phyloP scores from a whole-genome alignment of 2,113 vertebrate genomes.

The Casuarius casuarius region DNA sequence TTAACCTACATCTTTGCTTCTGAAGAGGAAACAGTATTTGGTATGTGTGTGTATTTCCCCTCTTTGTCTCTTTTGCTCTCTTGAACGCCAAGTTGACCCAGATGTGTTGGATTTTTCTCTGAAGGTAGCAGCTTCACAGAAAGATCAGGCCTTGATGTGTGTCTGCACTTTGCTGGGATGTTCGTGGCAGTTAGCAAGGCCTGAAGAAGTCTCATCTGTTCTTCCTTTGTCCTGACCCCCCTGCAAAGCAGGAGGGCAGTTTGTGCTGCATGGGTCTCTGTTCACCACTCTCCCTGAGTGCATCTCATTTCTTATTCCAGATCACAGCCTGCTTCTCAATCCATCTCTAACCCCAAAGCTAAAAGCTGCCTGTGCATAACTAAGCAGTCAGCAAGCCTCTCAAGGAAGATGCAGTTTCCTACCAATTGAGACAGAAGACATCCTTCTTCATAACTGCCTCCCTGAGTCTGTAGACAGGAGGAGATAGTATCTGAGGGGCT shows the following conservation, averaged over 20 bases:
- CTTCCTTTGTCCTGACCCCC: not conserved
- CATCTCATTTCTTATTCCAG: not conserved
- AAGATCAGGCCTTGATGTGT: not conserved
- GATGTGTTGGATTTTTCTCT: not conserved
- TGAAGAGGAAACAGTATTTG: conserved; percentile 12
- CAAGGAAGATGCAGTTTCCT: not conserved
- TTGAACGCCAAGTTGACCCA: conserved; percentile 32
- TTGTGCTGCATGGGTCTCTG: not conserved
- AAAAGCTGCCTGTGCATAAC: not conserved
- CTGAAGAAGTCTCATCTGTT: conserved; percentile 15
- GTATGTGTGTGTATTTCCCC: not conserved
- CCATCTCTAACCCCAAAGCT: not conserved
- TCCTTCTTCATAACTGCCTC: not conserved
- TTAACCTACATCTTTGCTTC: conserved; percentile 35
- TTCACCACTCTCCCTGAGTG: not conserved
- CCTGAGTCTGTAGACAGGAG: not conserved
- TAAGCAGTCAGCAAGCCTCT: not conserved
- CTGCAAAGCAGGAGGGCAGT: not conserved
- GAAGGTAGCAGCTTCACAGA: not conserved
- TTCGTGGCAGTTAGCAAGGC: not conserved
- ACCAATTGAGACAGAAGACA: not conserved
- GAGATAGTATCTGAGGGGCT: not conserved
- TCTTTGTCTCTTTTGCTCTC: conserved; percentile 25
- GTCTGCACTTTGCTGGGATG: not conserved
- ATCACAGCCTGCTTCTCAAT: not conserved